Evolutionary conservation across 1,140 invertebrate species (phyloP).

Genomic region (Bathynomus jamesi): DNA sequence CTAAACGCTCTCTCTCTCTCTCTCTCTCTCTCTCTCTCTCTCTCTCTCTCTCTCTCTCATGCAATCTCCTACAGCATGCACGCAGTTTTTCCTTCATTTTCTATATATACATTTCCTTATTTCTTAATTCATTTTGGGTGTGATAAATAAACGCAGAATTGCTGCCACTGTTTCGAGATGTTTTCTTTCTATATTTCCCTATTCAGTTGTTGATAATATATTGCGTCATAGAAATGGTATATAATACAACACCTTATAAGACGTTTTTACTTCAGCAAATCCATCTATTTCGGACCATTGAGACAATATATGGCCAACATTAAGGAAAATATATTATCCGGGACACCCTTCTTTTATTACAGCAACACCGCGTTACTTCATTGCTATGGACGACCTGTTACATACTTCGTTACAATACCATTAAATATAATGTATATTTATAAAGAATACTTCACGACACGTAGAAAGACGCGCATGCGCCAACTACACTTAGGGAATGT

Average conservation of each 20-base stretch:
- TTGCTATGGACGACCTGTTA: not conserved
- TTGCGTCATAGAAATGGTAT: not conserved
- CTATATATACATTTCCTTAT: too few relatives aligned
- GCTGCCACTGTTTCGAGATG: too few relatives aligned
- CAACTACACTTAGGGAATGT: not conserved
- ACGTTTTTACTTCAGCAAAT: not conserved
- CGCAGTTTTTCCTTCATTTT: too few relatives aligned
- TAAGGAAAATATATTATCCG: not conserved
- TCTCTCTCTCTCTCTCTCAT: too few relatives aligned
- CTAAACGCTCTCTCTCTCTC: too few relatives aligned
- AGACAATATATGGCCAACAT: not conserved
- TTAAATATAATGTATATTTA: conserved; percentile 1
- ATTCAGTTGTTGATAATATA: not conserved
- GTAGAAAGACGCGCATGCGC: not conserved
- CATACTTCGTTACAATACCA: not conserved
- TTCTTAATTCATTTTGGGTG: too few relatives aligned
- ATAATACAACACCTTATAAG: not conserved
- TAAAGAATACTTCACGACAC: not conserved
- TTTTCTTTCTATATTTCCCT: too few relatives aligned
- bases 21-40: too few relatives aligned
- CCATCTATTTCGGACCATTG: not conserved
- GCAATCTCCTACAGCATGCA: too few relatives aligned
- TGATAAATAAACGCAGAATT: too few relatives aligned
- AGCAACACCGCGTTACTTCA: not conserved
- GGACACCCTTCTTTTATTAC: not conserved